phyloP scores from a whole-genome alignment of 2,888 invertebrate species.

The Dorcus parallelipipedus region DNA sequence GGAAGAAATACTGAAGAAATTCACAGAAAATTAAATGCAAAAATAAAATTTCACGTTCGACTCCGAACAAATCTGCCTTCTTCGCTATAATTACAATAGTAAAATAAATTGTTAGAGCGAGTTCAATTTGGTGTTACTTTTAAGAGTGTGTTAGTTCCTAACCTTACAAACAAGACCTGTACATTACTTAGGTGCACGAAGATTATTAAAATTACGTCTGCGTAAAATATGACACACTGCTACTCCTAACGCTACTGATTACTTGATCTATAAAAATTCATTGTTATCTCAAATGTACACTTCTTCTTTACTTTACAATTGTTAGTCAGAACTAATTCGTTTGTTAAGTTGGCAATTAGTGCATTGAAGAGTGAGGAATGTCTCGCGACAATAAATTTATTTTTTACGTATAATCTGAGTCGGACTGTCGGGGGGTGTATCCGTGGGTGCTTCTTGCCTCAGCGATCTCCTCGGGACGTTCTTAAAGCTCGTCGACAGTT shows the following conservation, averaged over 20 bases:
- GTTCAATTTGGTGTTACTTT: not conserved
- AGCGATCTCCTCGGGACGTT: conserved; percentile 42
- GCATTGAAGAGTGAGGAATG: not conserved
- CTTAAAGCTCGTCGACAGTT: conserved; percentile 52
- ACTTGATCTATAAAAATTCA: too few relatives aligned
- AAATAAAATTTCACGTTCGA: not conserved
- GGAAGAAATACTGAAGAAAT: not conserved
- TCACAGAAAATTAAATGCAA: conserved; percentile 8
- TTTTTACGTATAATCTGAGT: conserved; percentile 42
- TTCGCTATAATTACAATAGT: not conserved
- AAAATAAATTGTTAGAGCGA: too few relatives aligned
- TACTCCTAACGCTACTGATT: too few relatives aligned
- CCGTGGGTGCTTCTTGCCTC: conserved; percentile 39
- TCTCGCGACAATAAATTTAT: conserved; percentile 22
- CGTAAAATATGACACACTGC: too few relatives aligned
- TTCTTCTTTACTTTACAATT: too few relatives aligned
- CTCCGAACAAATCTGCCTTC: not conserved
- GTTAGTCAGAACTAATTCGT: not conserved
- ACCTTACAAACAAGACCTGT: not conserved
- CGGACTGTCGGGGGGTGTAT: conserved; percentile 48
- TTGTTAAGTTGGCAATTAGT: not conserved
- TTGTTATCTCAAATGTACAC: too few relatives aligned
- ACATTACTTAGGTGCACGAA: too few relatives aligned
- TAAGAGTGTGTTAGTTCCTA: not conserved
- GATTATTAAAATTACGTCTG: too few relatives aligned